Base-by-base conservation (phyloP, 2,797 vertebrate genomes). In the Melanitta fusca region DNA sequence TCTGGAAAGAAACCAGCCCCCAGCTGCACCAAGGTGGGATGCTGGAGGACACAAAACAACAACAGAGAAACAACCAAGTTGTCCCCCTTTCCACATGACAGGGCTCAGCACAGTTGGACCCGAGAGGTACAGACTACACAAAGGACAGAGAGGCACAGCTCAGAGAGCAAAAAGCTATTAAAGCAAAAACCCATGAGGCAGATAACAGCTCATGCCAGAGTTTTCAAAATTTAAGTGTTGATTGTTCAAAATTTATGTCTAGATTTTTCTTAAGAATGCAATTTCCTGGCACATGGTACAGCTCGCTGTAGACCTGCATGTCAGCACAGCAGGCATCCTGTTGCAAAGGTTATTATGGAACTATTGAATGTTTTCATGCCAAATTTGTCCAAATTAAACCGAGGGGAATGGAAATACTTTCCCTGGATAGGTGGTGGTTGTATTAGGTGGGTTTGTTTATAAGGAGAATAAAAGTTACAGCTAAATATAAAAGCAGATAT, bases 401-500 rank as follows among this genome's bases (percentile, higher is more conserved):
- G 0, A 89, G 88, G 94, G 81, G 80, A 94, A 95, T 96, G 96
- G 94, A 98, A 98, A 97, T 58, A 97, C 94, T 94, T 96, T 96
- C 96, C 91, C 96, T 94, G 66, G 90, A 91, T 96, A 92, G 73
- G 91, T 88, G 71, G 24, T 69, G 54, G 94, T 89, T 94, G 82
- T 84, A 89, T 73, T 96, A 97, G 97, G 97, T 97, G 93, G 96
- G 85, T 96, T 98, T 98, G 97, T 98, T 98, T 98, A 96, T 88
- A 79, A 93, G 90, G 36, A 95, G 95, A 97, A 96, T 93, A 96
- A 95, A 98, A 97, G 95, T 97, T 96, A 95, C 78, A 93, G 97
- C 96, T 96, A 97, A 97, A 96, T 97, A 97, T 98, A 97, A 98
- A 98, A 98, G 97, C 95, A 98, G 97, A 97, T 94, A 94, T 93